Base-by-base conservation (phyloP, 2,888 invertebrate genomes). In the Drosophila rubida region DNA sequence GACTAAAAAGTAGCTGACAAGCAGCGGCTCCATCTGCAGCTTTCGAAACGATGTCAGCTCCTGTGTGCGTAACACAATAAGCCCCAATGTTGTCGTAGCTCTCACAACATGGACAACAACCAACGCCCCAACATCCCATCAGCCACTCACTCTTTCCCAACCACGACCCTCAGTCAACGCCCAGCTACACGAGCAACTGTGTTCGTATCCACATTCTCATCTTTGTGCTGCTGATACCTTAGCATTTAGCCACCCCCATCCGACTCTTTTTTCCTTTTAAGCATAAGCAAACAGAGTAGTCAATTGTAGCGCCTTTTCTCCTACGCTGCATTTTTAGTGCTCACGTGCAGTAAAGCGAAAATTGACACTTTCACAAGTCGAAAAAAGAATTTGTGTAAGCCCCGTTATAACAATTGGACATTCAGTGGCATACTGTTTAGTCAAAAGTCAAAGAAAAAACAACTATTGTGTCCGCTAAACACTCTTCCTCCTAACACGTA, bases 301-400 rank as follows among this genome's bases (percentile, higher is more conserved):
- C 64, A 62, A 69, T 73, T 72, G 66, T 62, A 51, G 62, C 41
- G 62, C 50, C 39, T 5, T 54, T 25, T 41, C 23, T 23, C 16
- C 19, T 13, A 48, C 54, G 37, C 44, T 59, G 4, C 35, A 14
- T 35, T 66, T 65, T 57, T 4, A 16, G 54, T 60, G 39, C 72
- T 66, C 76, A 72, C 77, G 76, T 72, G 63, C 69, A 67, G 75
- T 78, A 81, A 75, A 87, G 68, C 85, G 75, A 87, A 81, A 84
- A 87, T 84, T 84, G 84, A 84, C 84, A 84, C 84, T 84, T 84
- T 87, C 75, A 80, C 87, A 85, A 85, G 82, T 74, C 67, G 80
- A 68, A 65, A 71, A 69, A 62, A 64, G 49, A 39, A 66, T 64
- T 50, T 82, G 82, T 85, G n/a, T 81, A 81, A 80, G 83, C 86